These are phyloP conservation scores for Neogobius melanostomus DNA, from an alignment of 2,113 vertebrate species.

Conservation along the genomic window DNA sequence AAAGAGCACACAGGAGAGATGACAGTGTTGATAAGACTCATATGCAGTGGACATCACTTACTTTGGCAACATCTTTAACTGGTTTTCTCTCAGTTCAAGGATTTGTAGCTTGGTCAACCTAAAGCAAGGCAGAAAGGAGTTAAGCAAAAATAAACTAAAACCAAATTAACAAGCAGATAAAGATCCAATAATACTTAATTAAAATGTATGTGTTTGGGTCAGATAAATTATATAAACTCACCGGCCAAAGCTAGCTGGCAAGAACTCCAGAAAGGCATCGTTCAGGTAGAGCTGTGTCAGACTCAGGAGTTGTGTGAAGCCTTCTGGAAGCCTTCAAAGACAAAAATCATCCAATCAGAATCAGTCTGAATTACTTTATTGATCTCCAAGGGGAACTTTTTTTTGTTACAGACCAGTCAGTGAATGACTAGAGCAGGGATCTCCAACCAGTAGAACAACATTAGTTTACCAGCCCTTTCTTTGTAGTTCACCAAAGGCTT, in stretches of 20 bases:
- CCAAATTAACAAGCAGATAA: not conserved
- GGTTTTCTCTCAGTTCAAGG: constrained; percentile 97
- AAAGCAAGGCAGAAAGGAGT: constrained; percentile 37
- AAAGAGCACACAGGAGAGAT: constrained; percentile 19
- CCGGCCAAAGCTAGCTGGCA: constrained; percentile 98
- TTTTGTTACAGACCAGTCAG: too few relatives aligned
- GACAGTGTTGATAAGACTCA: not conserved
- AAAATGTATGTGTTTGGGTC: too few relatives aligned
- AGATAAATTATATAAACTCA: constrained; percentile 61
- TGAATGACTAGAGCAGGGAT: too few relatives aligned
- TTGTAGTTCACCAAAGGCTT: too few relatives aligned
- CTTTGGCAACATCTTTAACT: constrained; percentile 98
- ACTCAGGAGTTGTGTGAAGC: constrained; percentile 96
- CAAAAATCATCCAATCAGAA: constrained; percentile 13
- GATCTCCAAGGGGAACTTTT: too few relatives aligned
- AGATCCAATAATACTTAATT: not conserved
- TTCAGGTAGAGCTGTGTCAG: constrained; percentile 97
- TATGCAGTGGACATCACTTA: constrained; percentile 69
- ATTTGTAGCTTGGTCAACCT: constrained; percentile 97
- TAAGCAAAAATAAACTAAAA: not conserved
- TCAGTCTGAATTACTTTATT: not conserved
- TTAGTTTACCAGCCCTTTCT: too few relatives aligned
- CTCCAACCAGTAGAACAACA: too few relatives aligned
- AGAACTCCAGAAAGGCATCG: constrained; percentile 97
- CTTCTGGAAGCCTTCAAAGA: constrained; percentile 88